These are phyloP conservation scores for Zaprionus bogoriensis DNA, from an alignment of 2,888 invertebrate genomes.

Conservation along the genomic window DNA sequence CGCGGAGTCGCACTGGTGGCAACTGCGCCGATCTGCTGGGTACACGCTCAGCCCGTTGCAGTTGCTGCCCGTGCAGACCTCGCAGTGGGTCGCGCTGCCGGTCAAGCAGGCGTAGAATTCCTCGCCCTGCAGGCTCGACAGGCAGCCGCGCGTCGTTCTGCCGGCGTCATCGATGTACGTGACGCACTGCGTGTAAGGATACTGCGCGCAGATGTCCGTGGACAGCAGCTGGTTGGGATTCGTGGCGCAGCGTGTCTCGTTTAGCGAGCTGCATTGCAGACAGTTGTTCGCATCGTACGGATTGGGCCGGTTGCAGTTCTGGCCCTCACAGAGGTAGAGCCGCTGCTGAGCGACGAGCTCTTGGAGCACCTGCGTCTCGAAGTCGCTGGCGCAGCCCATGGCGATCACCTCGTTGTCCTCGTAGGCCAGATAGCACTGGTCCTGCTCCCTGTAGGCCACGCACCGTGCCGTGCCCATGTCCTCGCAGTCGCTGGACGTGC, in stretches of 20 bases:
- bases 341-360: constrained; percentile 66
- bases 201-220: constrained; percentile 46
- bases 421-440: constrained; percentile 74
- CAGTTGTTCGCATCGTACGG: constrained; percentile 57
- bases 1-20: constrained; percentile 76
- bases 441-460: constrained; percentile 57
- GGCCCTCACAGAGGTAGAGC: constrained; percentile 67
- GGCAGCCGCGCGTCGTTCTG: constrained; percentile 74
- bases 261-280: constrained; percentile 66
- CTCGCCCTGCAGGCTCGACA: constrained; percentile 47
- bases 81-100: constrained; percentile 56
- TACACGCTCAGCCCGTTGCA: constrained; percentile 75
- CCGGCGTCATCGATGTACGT: constrained; percentile 68
- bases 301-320: constrained; percentile 65
- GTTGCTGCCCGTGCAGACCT: constrained; percentile 61
- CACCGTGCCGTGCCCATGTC: constrained; percentile 46
- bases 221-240: constrained; percentile 71
- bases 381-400: constrained; percentile 80
- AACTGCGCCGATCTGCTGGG: constrained; percentile 63
- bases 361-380: constrained; percentile 51
- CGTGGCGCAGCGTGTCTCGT: constrained; percentile 75
- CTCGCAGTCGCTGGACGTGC: constrained; percentile 56
- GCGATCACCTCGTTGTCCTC: constrained; percentile 43
- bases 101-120: constrained; percentile 69
- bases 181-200: constrained; percentile 78